Evolutionary conservation across 1,140 invertebrate species (phyloP).

Genomic region (Aphelenchoides besseyi): DNA sequence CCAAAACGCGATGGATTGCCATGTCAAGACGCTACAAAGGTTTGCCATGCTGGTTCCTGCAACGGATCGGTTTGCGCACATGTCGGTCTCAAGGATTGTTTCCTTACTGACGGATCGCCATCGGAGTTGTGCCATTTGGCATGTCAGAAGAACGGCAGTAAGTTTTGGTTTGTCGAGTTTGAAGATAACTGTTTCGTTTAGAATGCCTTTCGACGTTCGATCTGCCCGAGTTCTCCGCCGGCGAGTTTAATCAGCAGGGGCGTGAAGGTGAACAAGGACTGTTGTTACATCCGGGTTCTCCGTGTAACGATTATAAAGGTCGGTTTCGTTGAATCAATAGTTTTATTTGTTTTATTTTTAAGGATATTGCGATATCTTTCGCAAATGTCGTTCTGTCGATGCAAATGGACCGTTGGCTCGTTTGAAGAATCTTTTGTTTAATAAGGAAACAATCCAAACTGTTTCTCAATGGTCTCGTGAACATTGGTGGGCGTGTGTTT

Average conservation of each 20-base stretch:
- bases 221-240: slow-evolving; percentile 78
- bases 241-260: slow-evolving; percentile 45
- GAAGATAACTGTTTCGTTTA: slow-evolving; percentile 58
- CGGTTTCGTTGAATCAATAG: slow-evolving; percentile 57
- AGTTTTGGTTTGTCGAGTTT: neutral
- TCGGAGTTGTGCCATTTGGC: slow-evolving; percentile 91
- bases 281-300: slow-evolving; percentile 83
- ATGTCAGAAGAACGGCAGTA: slow-evolving; percentile 78
- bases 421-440: slow-evolving; percentile 92
- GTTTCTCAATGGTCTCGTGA: slow-evolving; percentile 67
- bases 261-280: slow-evolving; percentile 69
- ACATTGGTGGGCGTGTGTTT: slow-evolving; percentile 91
- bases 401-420: slow-evolving; percentile 92
- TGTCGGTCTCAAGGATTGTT: slow-evolving; percentile 90
- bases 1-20: slow-evolving; percentile 75
- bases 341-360: slow-evolving; percentile 20
- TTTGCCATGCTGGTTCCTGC: slow-evolving; percentile 86
- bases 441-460: slow-evolving; percentile 75
- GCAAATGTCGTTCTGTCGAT: slow-evolving; percentile 92
- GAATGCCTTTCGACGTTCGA: slow-evolving; percentile 76
- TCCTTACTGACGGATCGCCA: slow-evolving; percentile 84
- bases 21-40: slow-evolving; percentile 65
- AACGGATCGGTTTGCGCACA: slow-evolving; percentile 88
- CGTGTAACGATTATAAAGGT: slow-evolving; percentile 90
- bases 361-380: slow-evolving; percentile 97